Conservation (phyloP, 1,140 invertebrate genomes). For the Tenebrio molitor region DNA sequence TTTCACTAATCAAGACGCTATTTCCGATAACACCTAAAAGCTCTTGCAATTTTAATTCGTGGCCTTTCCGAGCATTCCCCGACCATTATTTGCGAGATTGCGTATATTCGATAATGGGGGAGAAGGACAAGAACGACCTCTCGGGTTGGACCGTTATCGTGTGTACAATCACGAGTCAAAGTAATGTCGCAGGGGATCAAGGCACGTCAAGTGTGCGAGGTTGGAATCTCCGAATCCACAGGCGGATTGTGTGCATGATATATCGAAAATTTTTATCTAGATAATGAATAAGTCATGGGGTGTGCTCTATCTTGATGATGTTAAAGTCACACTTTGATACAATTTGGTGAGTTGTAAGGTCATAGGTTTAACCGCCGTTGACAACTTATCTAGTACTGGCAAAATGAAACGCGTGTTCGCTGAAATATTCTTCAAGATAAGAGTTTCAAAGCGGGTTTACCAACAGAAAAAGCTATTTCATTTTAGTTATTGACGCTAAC, state of each 20-base stretch:
- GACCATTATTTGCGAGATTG: not conserved
- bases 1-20: constrained; percentile 4
- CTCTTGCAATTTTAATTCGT: not conserved
- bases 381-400: no score
- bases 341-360: no score
- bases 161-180: constrained; percentile 13
- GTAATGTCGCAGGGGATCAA: constrained; percentile 19
- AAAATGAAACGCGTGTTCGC: no score
- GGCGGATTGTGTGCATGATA: constrained; percentile 7
- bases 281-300: not conserved
- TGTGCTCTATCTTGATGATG: not conserved
- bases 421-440: no score
- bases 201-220: constrained; percentile 5
- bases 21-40: constrained; percentile 21
- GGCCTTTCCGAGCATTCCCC: not conserved
- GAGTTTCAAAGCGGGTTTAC: no score
- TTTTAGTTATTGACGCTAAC: no score
- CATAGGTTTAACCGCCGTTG: no score
- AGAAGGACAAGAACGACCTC: not conserved
- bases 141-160: not conserved
- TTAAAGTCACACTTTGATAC: not conserved
- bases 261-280: constrained; percentile 4
- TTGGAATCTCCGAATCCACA: constrained; percentile 12
- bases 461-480: no score
- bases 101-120: constrained; percentile 6